Percentiles rank a stretch among this genome's conserved stretches.
Conservation (phyloP, 2,113 vertebrate genomes). For the Pygathrix nemaeus region DNA sequence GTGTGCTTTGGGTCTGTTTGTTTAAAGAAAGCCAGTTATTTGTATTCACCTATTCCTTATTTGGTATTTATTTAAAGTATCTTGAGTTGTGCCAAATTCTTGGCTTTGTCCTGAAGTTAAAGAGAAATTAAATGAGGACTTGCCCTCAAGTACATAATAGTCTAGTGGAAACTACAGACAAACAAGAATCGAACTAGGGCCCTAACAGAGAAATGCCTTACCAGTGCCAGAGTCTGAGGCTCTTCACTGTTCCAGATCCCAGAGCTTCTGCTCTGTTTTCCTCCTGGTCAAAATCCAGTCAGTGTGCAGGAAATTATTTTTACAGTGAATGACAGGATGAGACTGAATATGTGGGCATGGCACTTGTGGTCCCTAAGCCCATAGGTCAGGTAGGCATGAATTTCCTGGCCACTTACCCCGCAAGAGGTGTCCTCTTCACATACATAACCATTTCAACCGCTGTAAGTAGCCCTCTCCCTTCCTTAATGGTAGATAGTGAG, state of each 20-base stretch:
- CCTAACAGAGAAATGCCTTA: neutral
- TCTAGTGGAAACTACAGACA: neutral
- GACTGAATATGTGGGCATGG: neutral
- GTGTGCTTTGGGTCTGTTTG: neutral
- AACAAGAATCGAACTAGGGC: neutral
- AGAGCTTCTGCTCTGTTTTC: neutral
- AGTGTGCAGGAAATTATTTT: neutral
- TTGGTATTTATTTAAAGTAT: constrained; percentile 22
- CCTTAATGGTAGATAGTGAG: neutral
- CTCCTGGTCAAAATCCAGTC: neutral
- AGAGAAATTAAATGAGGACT: neutral
- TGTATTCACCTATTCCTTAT: neutral
- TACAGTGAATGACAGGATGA: neutral
- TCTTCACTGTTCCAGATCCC: neutral
- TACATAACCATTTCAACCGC: neutral
- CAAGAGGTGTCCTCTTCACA: neutral
- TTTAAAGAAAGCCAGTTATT: constrained; percentile 40
- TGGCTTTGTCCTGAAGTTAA: constrained; percentile 22
- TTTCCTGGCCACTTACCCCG: neutral
- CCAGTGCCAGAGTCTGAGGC: neutral
- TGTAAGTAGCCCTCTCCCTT: neutral
- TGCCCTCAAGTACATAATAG: neutral
- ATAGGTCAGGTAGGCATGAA: neutral
- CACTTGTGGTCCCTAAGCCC: neutral
- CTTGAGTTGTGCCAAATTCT: neutral